Conservation (phyloP, 2,888 invertebrate species). For the Serripes groenlandicus region DNA sequence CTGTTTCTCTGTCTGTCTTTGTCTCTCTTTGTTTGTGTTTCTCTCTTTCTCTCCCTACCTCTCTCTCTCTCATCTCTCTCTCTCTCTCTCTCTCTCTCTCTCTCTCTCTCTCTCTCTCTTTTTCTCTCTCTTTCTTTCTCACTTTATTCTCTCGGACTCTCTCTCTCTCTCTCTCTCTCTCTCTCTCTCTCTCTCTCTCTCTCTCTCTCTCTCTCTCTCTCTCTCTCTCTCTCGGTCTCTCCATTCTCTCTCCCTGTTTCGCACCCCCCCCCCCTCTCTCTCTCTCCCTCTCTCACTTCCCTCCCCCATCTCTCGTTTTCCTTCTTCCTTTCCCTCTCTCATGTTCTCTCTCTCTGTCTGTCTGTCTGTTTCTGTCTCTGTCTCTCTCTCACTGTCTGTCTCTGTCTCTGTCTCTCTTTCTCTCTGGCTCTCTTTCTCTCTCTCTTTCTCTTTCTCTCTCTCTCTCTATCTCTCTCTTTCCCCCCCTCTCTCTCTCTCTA, state of each 20-base stretch:
- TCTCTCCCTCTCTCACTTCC: background rate
- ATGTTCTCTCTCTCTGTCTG: background rate
- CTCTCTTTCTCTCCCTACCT: background rate
- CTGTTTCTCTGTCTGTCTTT: background rate
- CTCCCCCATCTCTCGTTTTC: background rate
- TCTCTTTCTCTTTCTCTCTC: no score
- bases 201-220: constrained; percentile 15
- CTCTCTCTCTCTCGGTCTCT: background rate
- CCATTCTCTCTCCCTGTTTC: background rate
- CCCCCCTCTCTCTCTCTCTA: no score
- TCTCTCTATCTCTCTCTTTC: no score
- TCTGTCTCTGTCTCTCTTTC: no score
- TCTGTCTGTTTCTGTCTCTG: background rate
- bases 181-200: background rate
- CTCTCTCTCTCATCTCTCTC: background rate
- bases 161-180: background rate
- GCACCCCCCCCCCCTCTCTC: background rate
- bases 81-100: background rate
- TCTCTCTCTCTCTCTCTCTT: background rate
- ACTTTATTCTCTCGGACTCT: background rate
- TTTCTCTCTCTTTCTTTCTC: constrained; percentile 12
- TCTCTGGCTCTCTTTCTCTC: no score
- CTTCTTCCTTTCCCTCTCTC: constrained; percentile 1
- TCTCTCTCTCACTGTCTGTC: background rate
- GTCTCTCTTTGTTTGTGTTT: background rate